Base-by-base conservation (phyloP, 2,797 vertebrate species). In the Fratercula arctica region DNA sequence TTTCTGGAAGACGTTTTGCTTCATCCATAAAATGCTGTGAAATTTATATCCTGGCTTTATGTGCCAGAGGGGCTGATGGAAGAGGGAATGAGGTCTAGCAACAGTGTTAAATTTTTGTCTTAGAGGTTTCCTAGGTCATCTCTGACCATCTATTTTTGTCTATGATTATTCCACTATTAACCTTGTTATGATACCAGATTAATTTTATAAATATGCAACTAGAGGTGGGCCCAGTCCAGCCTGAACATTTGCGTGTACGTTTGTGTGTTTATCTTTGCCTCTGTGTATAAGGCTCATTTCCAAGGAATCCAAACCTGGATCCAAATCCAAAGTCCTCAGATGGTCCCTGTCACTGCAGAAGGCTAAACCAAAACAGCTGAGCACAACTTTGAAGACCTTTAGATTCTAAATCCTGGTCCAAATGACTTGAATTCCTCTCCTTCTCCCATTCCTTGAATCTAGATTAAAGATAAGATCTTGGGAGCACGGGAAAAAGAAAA, bases 401-500 rank as follows among this genome's bases (percentile, higher is more conserved):
- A 73, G 18, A 85, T 89, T 93, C 48, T 96, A 85, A 84, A 93
- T 90, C 68, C 24, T 57, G 33, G 10, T 90, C 90, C 95, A 96
- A 84, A 90, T 94, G 14, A 56, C 50, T 95, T 89, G 68, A 79
- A 90, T 95, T 94, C 86, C n/a, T 93, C 25, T 94, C 37, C 23
- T 76, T 74, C 68, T 91, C 66, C 51, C 21, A 69, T 73, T 37
- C 21, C 54, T 97, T 94, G 95, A 94, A 94, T 96, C 77, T 94
- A 86, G 78, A 93, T 87, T 89, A 86, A 73, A 89, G 91, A 95
- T 96, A 96, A 93, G 13, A 95, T 94, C 66, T 81, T 85, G 16
- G 35, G 54, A 90, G 37, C 69, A 70, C 4, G 0, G 25, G 51
- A 89, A 96, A 88, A 84, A 87, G 61, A 85, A 91, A 93, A 81